Evolutionary conservation across 1,140 invertebrate genomes (phyloP), one percentile per base, ranked within the genome.

Genomic region (Trichonephila inaurata): DNA sequence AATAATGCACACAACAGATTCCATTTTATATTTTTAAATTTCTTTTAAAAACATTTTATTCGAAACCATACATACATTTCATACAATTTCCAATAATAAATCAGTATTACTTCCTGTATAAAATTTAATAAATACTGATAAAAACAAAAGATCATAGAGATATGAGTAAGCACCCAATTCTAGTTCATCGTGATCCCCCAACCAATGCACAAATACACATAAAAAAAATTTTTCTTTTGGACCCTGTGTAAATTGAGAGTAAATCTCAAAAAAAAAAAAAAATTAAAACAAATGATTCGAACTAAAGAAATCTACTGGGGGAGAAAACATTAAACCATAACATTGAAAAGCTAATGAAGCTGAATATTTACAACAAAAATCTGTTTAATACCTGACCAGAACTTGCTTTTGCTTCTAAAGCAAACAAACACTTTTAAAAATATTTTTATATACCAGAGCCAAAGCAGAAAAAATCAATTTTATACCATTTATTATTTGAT

Each of bases 101-200:
- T 77, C 72, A 77, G 72, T 77, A 77, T 77, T 77, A 19, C 33
- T 19, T 77, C 72, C 14, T 77, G 28, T 40, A 77, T 77, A 77
- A 77, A 77, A 77, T 77, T 77, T 77, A 77, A 40, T 77, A 77
- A 77, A 77, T 77, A 77, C 72, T 40, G 72, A 40, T 77, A 77
- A 33, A 33, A 18, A 77, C 72, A 77, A 7, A 77, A 77, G n/a
- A 33, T 14, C 12, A 18, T 33, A 77, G 24, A 77, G 24, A 77
- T 77, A 77, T 40, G 72, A 40, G 33, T 77, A 69, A 14, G 10
- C 24, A 69, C 21, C 72, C 28, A 18, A 18, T 77, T 28, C 72
- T 10, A 33, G 33, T 18, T 77, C 28, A 77, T 18, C 28, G 28
- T 77, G 33, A 77, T 77, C 28, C 72, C 72, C 14, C 18, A 69